Percentiles rank a stretch among this genome's conserved stretches.
Evolutionary conservation across 2,113 vertebrate species (phyloP).

Genomic region (Eonycteris spelaea): DNA sequence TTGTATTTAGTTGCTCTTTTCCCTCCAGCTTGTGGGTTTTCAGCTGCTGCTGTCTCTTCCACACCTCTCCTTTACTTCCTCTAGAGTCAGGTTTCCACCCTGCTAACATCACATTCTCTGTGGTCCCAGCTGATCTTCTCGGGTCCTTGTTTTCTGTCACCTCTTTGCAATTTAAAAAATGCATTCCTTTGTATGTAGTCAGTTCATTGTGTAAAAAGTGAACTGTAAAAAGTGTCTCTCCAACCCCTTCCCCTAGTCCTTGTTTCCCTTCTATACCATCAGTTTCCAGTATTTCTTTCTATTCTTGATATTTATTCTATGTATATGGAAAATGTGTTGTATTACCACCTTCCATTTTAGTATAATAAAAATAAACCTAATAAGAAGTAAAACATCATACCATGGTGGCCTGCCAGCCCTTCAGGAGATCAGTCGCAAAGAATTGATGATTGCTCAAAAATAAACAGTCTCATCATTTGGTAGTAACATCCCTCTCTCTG

Average conservation of each 20-base stretch:
- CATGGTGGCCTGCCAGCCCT: background rate
- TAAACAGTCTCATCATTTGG: background rate
- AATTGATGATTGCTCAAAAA: background rate
- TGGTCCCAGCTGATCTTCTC: background rate
- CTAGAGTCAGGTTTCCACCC: background rate
- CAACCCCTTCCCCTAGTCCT: background rate
- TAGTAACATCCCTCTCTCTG: background rate
- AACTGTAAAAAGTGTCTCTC: background rate
- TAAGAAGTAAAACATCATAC: background rate
- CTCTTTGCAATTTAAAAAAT: background rate
- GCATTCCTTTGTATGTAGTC: background rate
- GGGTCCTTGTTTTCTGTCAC: background rate
- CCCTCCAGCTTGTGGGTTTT: background rate
- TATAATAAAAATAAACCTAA: background rate
- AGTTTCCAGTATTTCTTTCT: background rate
- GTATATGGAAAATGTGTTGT: background rate
- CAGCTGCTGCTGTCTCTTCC: background rate
- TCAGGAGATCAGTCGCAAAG: background rate
- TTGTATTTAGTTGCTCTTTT: background rate
- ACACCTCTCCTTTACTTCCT: background rate
- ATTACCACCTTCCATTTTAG: background rate
- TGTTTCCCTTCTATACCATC: background rate
- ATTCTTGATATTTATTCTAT: background rate
- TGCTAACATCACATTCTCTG: background rate
- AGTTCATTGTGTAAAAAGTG: background rate